Base-by-base conservation (phyloP, 2,888 invertebrate genomes). In the Tenthredo livida region DNA sequence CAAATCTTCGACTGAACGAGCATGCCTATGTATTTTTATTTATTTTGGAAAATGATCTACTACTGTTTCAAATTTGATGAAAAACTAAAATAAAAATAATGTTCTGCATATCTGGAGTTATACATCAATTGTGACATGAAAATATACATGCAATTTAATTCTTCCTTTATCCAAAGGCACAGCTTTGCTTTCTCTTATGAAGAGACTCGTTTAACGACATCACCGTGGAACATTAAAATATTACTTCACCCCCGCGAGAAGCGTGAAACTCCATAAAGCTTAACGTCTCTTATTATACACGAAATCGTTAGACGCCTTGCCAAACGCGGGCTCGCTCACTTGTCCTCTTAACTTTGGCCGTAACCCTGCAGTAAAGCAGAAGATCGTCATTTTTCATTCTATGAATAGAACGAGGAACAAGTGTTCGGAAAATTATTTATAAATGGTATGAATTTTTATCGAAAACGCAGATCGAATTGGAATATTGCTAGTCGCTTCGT, bases 201-300 rank as follows among this genome's bases (percentile, higher is more conserved):
- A 58, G 58, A 54, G 21, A 78, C 25, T 58, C 80, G 58, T 80
- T 80, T 61, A 80, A 80, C 80, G 58, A 61, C 80, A 58, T 80
- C n/a, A 80, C 80, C 21, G 40, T 40, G 40, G 40, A 61, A 80
- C 61, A 80, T 80, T 80, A 80, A 80, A 80, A 80, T 58, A 80
- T 80, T 80, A 58, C 80, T 80, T 58, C 43, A 77, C 54, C 21
- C 77, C 77, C 10, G 7, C n/a, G 77, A 37, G 80, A 21, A 61
- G 50, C 37, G 58, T 61, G 80, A 77, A 77, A 77, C 77, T 77
- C 80, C 80, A 80, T 80, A 80, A 80, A 80, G 80, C 80, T 80
- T 80, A 80, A 80, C 61, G 80, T 80, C 61, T 80, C 10, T 58
- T 21, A 25, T 15, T 29, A 2, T 37, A 40, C 17, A 61, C 17